Evolutionary conservation across 92 coral and sea anemone genomes (phyloP).

Genomic region (Anthopleura xanthogrammica): DNA sequence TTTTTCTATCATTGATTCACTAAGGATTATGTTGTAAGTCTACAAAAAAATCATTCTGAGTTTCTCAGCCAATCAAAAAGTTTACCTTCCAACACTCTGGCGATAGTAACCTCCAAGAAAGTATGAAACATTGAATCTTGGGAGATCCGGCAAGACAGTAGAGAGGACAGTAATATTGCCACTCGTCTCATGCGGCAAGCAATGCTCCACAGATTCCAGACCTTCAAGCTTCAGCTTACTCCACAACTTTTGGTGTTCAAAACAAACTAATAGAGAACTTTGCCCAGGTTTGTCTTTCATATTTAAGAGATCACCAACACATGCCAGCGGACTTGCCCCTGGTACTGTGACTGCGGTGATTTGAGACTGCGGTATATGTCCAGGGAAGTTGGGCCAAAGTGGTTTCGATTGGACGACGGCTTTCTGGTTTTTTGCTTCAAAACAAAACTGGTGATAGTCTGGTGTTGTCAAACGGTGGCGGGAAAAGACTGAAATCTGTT

Average conservation of each 20-base stretch:
- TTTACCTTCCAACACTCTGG: neutral
- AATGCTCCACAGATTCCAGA: neutral
- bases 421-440: neutral
- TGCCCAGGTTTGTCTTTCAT: slow-evolving; percentile 2
- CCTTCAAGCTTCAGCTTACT: neutral
- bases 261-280: neutral
- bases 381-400: slow-evolving; percentile 3
- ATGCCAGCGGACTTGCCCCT: neutral
- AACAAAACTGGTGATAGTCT: neutral
- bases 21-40: no score
- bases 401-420: neutral
- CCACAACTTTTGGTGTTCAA: neutral
- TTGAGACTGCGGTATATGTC: slow-evolving; percentile 4
- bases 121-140: neutral
- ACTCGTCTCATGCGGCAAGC: neutral
- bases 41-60: no score
- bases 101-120: neutral
- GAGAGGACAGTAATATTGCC: neutral
- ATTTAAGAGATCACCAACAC: neutral
- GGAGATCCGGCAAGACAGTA: neutral
- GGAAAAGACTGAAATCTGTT: neutral
- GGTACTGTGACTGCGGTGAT: neutral
- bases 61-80: neutral
- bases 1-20: no score
- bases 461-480: neutral